Evolutionary conservation across 2,797 vertebrate genomes (phyloP).

Genomic region (Pantherophis vulpinus): DNA sequence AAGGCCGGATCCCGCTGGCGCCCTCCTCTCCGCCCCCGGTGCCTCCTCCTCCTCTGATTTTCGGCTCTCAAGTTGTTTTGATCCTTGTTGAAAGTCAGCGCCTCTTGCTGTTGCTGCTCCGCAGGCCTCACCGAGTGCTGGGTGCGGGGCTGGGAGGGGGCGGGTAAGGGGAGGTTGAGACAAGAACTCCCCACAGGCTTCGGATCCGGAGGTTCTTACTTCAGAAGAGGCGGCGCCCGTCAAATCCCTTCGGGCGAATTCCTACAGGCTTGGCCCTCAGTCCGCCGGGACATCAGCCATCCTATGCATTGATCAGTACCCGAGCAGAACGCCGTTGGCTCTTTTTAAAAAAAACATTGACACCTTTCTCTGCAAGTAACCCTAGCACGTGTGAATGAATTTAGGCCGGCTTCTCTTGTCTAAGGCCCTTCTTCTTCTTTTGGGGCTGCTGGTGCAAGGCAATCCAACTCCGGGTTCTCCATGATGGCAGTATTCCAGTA

Average conservation of each 20-base stretch:
- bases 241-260: no score
- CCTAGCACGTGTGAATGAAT: background rate
- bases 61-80: slow-evolving; percentile 73
- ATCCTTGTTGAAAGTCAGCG: slow-evolving; percentile 65
- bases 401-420: background rate
- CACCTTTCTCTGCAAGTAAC: background rate
- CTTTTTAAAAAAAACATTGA: background rate
- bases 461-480: background rate
- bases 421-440: background rate
- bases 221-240: background rate
- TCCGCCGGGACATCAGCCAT: background rate
- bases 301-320: background rate
- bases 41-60: slow-evolving; percentile 52
- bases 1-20: slow-evolving; percentile 73
- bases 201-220: background rate
- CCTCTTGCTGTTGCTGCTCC: slow-evolving; percentile 25
- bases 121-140: background rate
- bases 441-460: accelerated
- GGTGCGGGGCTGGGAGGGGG: background rate
- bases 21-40: slow-evolving; percentile 66
- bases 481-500: background rate
- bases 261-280: background rate
- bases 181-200: background rate
- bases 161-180: no score
- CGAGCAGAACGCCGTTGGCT: background rate